A percentile compares a stretch with the other conserved stretches of the same genome.
phyloP scores from a whole-genome alignment of 2,888 invertebrate species.

The Ectobius pallidus region DNA sequence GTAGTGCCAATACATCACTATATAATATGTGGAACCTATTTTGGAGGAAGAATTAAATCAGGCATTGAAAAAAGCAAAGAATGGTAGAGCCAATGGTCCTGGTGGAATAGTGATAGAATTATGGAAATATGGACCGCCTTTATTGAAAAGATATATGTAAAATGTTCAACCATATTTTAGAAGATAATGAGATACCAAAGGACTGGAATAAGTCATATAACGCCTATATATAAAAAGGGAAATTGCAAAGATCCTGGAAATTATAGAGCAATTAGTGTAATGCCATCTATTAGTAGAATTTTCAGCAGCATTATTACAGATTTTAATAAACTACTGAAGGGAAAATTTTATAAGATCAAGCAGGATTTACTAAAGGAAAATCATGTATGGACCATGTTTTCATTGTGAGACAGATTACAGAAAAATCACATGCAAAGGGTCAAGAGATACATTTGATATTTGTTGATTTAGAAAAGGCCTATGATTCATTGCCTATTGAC shows the following conservation, averaged over 20 bases:
- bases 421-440: too few species aligned
- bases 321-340: too few species aligned
- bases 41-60: background rate
- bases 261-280: background rate
- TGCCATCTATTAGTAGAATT: background rate
- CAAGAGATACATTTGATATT: too few species aligned
- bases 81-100: background rate
- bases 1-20: background rate
- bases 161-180: background rate
- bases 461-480: too few species aligned
- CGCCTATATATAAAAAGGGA: background rate
- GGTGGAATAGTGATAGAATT: background rate
- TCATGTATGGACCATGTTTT: too few species aligned
- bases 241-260: background rate
- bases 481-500: too few species aligned
- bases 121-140: background rate
- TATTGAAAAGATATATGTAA: background rate
- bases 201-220: background rate
- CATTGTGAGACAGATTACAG: too few species aligned
- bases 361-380: too few species aligned
- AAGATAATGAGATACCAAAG: background rate
- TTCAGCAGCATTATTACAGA: too few species aligned
- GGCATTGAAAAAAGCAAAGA: background rate
- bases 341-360: too few species aligned
- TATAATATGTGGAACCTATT: background rate